These are phyloP conservation scores for Eilema depressum DNA, from an alignment of 2,888 invertebrate species.

Conservation along the genomic window DNA sequence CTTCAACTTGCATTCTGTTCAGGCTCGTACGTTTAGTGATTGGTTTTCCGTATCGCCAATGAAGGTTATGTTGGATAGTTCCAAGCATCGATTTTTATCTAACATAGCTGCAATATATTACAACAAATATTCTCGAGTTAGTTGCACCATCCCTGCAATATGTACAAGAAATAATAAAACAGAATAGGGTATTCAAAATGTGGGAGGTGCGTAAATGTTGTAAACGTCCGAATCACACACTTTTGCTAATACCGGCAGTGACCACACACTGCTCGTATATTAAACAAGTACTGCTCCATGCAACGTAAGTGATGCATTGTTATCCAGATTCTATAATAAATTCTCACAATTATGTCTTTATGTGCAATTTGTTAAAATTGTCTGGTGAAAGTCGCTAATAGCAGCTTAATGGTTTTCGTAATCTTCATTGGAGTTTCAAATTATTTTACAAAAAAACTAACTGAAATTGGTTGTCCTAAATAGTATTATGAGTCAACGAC, in stretches of 20 bases:
- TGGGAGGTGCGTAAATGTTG: slow-evolving; percentile 28
- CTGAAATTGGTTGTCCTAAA: slow-evolving; percentile 10
- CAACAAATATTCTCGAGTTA: slow-evolving; percentile 29
- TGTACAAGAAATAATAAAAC: slow-evolving; percentile 6
- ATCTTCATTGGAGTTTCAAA: slow-evolving; percentile 19
- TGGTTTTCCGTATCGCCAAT: slow-evolving; percentile 50
- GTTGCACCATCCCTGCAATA: slow-evolving; percentile 28
- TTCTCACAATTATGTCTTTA: slow-evolving; percentile 68
- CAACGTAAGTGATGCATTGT: slow-evolving; percentile 67
- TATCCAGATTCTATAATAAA: slow-evolving; percentile 53
- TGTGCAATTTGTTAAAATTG: slow-evolving; percentile 58
- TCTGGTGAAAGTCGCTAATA: slow-evolving; percentile 61
- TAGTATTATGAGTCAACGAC: slow-evolving; percentile 23
- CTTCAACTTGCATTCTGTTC: slow-evolving; percentile 53
- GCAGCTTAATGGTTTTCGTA: slow-evolving; percentile 31
- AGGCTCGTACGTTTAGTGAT: slow-evolving; percentile 42
- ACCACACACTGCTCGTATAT: slow-evolving; percentile 49
- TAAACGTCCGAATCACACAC: slow-evolving; percentile 35
- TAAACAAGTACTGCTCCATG: slow-evolving; percentile 37
- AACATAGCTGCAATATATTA: slow-evolving; percentile 32
- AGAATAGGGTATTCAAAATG: slow-evolving; percentile 23
- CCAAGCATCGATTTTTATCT: slow-evolving; percentile 49
- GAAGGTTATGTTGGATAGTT: slow-evolving; percentile 51
- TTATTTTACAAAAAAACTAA: slow-evolving; percentile 4
- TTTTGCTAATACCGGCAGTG: slow-evolving; percentile 41